phyloP scores from a whole-genome alignment of 37 sponge, comb jelly and placozoan genomes.

The Oscarella lobularis region DNA sequence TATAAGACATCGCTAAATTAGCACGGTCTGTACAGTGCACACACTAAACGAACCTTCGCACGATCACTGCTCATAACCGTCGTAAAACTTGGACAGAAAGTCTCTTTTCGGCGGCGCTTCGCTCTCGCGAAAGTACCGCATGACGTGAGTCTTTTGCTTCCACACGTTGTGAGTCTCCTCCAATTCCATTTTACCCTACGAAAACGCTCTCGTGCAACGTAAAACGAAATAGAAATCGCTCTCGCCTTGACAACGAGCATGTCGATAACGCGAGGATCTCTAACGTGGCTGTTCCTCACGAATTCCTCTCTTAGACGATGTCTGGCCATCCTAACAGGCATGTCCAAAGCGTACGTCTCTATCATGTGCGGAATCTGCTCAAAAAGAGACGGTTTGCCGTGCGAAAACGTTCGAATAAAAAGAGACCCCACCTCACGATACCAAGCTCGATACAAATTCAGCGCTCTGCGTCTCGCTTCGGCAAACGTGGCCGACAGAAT shows the following conservation, averaged over 20 bases:
- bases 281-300: constrained; percentile 65
- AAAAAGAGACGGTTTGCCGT: background rate
- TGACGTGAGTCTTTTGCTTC: constrained; percentile 73
- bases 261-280: constrained; percentile 85
- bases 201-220: constrained; percentile 7
- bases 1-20: too few species aligned
- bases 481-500: constrained; percentile 52
- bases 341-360: constrained; percentile 35
- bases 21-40: too few species aligned
- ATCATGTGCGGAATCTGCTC: constrained; percentile 50
- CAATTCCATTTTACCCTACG: constrained; percentile 65
- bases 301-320: constrained; percentile 70
- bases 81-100: constrained; percentile 66
- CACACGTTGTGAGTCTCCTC: constrained; percentile 60
- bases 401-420: background rate
- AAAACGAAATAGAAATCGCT: background rate
- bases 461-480: constrained; percentile 58
- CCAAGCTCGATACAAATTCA: constrained; percentile 85
- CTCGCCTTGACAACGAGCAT: constrained; percentile 82
- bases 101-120: constrained; percentile 29
- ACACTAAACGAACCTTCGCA: too few species aligned
- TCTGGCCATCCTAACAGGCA: constrained; percentile 28
- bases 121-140: constrained; percentile 63
- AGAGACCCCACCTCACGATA: constrained; percentile 55
- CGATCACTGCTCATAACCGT: constrained; percentile 24